Evolutionary conservation across 2,888 invertebrate species (phyloP).

Genomic region (Sphaeridia pumilis): DNA sequence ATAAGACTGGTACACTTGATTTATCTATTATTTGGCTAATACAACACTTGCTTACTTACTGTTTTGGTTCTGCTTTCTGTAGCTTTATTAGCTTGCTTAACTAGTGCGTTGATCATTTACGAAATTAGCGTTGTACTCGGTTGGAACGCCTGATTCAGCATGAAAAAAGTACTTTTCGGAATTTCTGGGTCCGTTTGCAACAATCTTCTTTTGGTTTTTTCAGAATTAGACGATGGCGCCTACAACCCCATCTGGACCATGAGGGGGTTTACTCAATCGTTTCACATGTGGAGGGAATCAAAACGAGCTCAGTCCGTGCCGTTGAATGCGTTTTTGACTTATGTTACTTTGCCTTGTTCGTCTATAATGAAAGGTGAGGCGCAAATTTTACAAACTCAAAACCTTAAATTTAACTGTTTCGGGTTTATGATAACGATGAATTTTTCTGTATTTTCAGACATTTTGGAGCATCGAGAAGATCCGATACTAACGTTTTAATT

Average conservation of each 20-base stretch:
- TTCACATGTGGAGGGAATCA: slow-evolving; percentile 97
- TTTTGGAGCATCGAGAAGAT: slow-evolving; percentile 78
- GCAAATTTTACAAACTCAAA: too few species aligned
- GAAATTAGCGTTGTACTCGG: too few species aligned
- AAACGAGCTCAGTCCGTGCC: slow-evolving; percentile 80
- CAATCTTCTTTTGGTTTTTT: too few species aligned
- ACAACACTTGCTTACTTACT: too few species aligned
- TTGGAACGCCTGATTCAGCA: too few species aligned
- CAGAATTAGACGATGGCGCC: slow-evolving; percentile 87
- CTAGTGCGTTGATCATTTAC: not conserved
- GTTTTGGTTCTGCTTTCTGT: too few species aligned
- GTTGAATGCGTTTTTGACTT: slow-evolving; percentile 90
- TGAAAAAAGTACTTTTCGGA: too few species aligned
- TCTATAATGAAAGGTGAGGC: slow-evolving; percentile 91
- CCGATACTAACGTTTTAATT: slow-evolving; percentile 76
- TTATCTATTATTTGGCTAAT: slow-evolving; percentile 7
- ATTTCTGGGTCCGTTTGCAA: too few species aligned
- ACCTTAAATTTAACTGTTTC: too few species aligned
- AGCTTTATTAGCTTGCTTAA: too few species aligned
- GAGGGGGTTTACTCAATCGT: slow-evolving; percentile 94
- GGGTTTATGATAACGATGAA: too few species aligned
- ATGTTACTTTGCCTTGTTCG: slow-evolving; percentile 97
- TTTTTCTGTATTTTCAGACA: too few species aligned
- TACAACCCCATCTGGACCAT: slow-evolving; percentile 90
- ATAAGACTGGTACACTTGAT: slow-evolving; percentile 30